Evolutionary conservation across 2,113 vertebrate genomes (phyloP), one percentile per base, ranked within the genome.

Genomic region (Benitochromis conjunctus): DNA sequence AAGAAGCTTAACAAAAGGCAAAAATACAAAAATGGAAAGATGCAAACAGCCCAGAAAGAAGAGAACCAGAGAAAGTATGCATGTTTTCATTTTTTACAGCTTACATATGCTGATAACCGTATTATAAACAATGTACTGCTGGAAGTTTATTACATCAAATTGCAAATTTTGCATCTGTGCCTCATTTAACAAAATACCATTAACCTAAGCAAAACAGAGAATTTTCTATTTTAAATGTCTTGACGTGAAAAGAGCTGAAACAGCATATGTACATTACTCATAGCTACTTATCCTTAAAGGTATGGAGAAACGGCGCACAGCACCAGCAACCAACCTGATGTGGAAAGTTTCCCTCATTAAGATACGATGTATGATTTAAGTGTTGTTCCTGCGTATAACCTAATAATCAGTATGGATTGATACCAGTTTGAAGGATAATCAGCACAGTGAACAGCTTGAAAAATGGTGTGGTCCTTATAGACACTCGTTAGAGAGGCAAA

Each of bases 231-330:
- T 48, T 24, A 54, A 26, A 80, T 21, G 5, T 79, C 78, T 46
- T 56, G 77, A 80, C 9, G 6, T 80, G 34, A 36, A 55, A 51
- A 4, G 58, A 85, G 48, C n/a, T 10, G 16, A 14, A 24, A 8
- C 9, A 29, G 6, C 69, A 3, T 19, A 5, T 51, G 1, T 19
- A 7, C 24, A 2, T 51, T 74, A 29, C 29, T 29, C 43, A 26
- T 51, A 0, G 43, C 43, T 29, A 18, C 5, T 46, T 0, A 0
- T 71, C 13, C 1, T 14, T 43, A 24, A 26, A 18, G 48, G 6
- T 0, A 24, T 9, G n/a, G 7, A 41, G 41, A 18, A 26, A 14
- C 46, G 66, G 41, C 66, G 6, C 41, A 51, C 69, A 51, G 69
- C 43, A 48, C 41, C 41, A 69, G 1, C 24, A 74, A 48, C 5